Evolutionary conservation across 2,797 vertebrate genomes (phyloP), one percentile per base, ranked within the genome.

Genomic region (Myripristis murdjan): DNA sequence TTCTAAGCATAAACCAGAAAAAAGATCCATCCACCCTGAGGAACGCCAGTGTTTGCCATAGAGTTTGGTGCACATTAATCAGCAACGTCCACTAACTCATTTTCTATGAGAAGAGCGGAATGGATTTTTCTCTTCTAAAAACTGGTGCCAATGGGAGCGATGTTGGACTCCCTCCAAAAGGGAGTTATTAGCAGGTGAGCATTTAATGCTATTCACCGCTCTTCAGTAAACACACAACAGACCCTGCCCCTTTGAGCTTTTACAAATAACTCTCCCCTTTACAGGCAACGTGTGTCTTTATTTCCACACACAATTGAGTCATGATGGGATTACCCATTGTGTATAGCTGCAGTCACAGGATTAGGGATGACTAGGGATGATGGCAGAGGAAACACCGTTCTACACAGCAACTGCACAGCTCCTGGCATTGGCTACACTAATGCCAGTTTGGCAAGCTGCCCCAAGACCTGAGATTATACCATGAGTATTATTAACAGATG

Each of bases 261-360:
- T 55, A 85, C 84, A 83, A 90, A 87, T 81, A 88, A 82, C 85
- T 75, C 79, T 55, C 74, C 78, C 58, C 73, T 85, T 78, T 58
- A 62, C 78, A 74, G 79, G 75, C 75, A 83, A 81, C 48, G 74
- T 77, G 89, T 76, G 86, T 86, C 90, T 91, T 91, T 91, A 90
- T 90, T 87, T 88, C 81, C 75, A 39, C 77, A 81, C 87, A 92
- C 89, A 92, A 92, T 90, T 77, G 83, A 89, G 86, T 83, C 86
- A 74, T 87, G 89, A 91, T 82, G 89, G 89, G 92, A 92, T 93
- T 90, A 92, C 15, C 84, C 77, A 85, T 87, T 92, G 91, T 91
- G 85, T 86, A 76, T 87, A 91, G 89, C 89, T 90, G 89, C 91
- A 87, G 85, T 90, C 83, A 89, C 84, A 75, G 90, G 91, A 93